Conservation (phyloP, 2,113 vertebrate species). For the Apeltes quadracus region DNA sequence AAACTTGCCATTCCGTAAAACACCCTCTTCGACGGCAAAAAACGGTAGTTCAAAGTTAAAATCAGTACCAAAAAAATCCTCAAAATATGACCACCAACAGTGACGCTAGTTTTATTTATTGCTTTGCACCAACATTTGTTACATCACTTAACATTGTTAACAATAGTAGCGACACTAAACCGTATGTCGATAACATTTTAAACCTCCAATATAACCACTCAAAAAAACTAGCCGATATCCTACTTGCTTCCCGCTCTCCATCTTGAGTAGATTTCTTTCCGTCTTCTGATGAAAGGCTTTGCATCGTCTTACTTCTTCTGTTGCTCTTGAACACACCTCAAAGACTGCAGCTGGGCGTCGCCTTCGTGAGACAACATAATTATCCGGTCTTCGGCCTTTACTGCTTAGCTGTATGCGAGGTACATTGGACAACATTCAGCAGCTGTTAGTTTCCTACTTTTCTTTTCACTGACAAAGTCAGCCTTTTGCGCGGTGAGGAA, state of each 20-base stretch:
- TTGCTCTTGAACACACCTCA: conserved; percentile 12
- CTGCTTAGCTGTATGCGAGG: neutral
- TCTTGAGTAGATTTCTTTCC: neutral
- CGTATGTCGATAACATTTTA: neutral
- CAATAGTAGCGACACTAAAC: neutral
- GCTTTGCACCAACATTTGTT: neutral
- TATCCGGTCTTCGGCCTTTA: neutral
- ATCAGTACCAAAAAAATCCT: neutral
- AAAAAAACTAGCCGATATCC: neutral
- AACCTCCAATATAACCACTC: neutral
- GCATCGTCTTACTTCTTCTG: neutral
- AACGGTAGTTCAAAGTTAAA: neutral
- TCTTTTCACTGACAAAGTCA: neutral
- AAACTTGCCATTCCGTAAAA: neutral
- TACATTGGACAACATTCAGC: neutral
- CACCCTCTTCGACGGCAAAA: neutral
- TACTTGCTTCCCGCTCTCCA: neutral
- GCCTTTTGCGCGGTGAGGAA: neutral
- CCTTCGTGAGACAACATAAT: neutral
- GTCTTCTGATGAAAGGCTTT: neutral
- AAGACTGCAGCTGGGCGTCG: neutral
- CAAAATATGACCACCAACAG: neutral
- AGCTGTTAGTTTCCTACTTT: neutral
- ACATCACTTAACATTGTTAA: neutral
- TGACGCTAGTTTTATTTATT: neutral